Conservation (phyloP, 2,797 vertebrate genomes). For the Limosa lapponica region DNA sequence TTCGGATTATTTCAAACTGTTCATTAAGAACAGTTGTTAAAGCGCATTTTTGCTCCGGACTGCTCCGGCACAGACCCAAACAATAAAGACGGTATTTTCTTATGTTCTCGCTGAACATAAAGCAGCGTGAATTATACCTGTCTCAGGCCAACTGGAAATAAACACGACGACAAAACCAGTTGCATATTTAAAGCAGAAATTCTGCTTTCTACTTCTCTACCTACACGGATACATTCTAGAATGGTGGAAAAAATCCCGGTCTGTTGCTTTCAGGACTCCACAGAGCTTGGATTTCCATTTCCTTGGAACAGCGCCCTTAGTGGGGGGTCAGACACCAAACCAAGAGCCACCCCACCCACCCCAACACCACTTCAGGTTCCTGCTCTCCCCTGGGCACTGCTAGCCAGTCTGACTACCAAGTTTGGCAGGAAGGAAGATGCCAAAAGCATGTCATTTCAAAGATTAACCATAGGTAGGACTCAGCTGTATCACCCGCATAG, state of each 20-base stretch:
- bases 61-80: no score
- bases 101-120: background rate
- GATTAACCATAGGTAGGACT: background rate
- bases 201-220: background rate
- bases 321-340: background rate
- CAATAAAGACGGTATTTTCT: background rate
- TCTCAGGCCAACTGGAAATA: no score
- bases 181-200: background rate
- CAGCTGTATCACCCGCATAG: fast-evolving
- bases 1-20: background rate
- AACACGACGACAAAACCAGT: fast-evolving
- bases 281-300: background rate
- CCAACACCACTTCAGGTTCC: background rate
- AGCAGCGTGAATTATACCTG: fast-evolving
- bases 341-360: no score
- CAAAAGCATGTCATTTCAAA: background rate
- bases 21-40: background rate
- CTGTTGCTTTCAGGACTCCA: background rate
- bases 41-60: background rate
- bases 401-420: fast-evolving
- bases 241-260: background rate
- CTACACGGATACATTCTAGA: background rate
- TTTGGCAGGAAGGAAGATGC: background rate
- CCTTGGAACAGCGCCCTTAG: fast-evolving
- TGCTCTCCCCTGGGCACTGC: background rate